Evolutionary conservation across 2,888 invertebrate species (phyloP).

Genomic region (Bugulina stolonifera): DNA sequence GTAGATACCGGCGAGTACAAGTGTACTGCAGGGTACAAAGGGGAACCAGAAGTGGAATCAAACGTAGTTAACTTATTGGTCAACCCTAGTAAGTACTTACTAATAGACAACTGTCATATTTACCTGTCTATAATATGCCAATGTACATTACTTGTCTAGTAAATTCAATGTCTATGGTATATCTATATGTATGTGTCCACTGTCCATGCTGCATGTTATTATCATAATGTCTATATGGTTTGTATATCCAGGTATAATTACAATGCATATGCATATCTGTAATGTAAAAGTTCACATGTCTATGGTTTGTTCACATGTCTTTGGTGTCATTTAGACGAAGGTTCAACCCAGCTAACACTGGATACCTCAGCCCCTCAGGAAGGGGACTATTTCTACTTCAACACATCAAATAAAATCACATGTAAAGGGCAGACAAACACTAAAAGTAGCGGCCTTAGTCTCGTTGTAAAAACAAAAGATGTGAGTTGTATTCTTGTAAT

Average conservation of each 20-base stretch:
- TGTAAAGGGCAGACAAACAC: neutral
- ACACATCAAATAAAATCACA: neutral
- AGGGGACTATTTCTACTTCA: neutral
- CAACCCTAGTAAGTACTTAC: conserved; percentile 10
- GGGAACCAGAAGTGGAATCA: neutral
- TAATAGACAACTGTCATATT: too few relatives aligned
- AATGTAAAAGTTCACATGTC: too few relatives aligned
- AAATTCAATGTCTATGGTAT: too few relatives aligned
- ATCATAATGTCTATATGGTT: too few relatives aligned
- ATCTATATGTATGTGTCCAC: too few relatives aligned
- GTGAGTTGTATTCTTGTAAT: too few relatives aligned
- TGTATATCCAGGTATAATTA: too few relatives aligned
- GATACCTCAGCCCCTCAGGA: neutral
- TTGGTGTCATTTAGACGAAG: neutral
- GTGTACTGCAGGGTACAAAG: neutral
- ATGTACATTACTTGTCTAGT: too few relatives aligned
- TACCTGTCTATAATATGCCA: too few relatives aligned
- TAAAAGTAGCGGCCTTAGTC: neutral
- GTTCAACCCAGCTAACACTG: neutral
- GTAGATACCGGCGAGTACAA: conserved; percentile 6
- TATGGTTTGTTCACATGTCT: neutral
- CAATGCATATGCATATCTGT: too few relatives aligned
- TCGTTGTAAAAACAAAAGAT: neutral
- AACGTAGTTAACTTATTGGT: neutral
- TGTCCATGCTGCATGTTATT: too few relatives aligned